A percentile compares a stretch with the other conserved stretches of the same genome.
These are phyloP conservation scores for Ovis canadensis DNA, from an alignment of 2,113 vertebrate genomes.

Conservation along the genomic window DNA sequence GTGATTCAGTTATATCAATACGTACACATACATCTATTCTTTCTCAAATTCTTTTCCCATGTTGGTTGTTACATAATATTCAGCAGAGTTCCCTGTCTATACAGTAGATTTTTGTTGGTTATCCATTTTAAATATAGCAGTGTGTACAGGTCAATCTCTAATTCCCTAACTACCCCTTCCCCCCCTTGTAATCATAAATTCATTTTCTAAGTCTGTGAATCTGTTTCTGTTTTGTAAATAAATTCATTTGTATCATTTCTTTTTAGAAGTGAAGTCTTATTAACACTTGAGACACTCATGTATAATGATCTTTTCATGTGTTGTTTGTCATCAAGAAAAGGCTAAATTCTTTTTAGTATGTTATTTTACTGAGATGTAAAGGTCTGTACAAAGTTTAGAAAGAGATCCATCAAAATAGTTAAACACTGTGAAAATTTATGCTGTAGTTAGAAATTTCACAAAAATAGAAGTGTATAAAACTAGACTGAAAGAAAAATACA, in stretches of 20 bases:
- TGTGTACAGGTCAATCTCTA: neutral
- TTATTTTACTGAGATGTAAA: neutral
- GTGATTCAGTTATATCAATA: neutral
- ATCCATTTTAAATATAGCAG: neutral
- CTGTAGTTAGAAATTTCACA: neutral
- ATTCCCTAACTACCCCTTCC: neutral
- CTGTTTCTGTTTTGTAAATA: neutral
- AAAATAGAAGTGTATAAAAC: neutral
- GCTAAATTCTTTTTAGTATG: neutral
- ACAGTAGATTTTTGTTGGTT: neutral
- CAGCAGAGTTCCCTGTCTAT: neutral
- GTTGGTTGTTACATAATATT: neutral
- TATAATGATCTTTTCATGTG: neutral
- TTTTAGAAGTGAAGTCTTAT: neutral
- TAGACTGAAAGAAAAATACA: neutral
- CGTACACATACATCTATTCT: neutral
- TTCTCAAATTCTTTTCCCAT: neutral
- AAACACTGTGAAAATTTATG: neutral
- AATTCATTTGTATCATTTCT: neutral
- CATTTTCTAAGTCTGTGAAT: neutral
- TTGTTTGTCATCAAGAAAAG: neutral
- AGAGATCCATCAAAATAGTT: neutral
- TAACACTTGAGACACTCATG: neutral
- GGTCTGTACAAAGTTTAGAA: neutral
- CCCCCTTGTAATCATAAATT: neutral